These are phyloP conservation scores for Junonia oenone DNA, from an alignment of 2,888 invertebrate genomes.

Conservation along the genomic window DNA sequence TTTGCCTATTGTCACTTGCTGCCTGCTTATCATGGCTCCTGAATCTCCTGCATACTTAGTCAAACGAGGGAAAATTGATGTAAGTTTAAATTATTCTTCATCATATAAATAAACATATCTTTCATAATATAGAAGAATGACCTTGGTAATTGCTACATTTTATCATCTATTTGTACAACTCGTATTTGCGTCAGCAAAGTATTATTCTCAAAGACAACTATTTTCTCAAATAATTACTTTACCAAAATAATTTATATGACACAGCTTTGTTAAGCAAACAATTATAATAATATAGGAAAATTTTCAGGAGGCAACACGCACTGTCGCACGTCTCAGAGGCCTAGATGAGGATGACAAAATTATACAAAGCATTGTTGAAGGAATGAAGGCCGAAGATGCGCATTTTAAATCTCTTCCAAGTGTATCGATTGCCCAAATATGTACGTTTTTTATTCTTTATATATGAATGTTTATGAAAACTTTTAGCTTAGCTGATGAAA, in stretches of 20 bases:
- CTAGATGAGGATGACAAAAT: slow-evolving; percentile 43
- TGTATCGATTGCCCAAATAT: slow-evolving; percentile 43
- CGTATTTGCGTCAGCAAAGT: background rate
- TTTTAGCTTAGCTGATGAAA: background rate
- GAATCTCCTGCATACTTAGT: slow-evolving; percentile 64
- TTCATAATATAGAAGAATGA: background rate
- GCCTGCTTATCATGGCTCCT: slow-evolving; percentile 51
- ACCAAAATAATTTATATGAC: background rate
- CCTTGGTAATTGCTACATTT: background rate
- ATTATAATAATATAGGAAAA: slow-evolving; percentile 11
- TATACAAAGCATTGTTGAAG: slow-evolving; percentile 46
- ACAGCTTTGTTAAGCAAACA: background rate
- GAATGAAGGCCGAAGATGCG: slow-evolving; percentile 46
- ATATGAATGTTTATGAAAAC: background rate
- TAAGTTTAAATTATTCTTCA: slow-evolving; percentile 30
- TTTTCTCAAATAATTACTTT: background rate
- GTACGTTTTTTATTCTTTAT: slow-evolving; percentile 39
- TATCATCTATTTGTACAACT: background rate
- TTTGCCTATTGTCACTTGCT: slow-evolving; percentile 41
- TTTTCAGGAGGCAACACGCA: slow-evolving; percentile 49
- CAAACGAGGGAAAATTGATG: slow-evolving; percentile 49
- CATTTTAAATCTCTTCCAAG: slow-evolving; percentile 45
- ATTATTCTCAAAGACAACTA: background rate
- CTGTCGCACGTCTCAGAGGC: slow-evolving; percentile 50
- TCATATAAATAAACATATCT: background rate